Percentiles rank a stretch among this genome's conserved stretches.
Evolutionary conservation across 2,797 vertebrate genomes (phyloP).

Genomic region (Spondyliosoma cantharus): DNA sequence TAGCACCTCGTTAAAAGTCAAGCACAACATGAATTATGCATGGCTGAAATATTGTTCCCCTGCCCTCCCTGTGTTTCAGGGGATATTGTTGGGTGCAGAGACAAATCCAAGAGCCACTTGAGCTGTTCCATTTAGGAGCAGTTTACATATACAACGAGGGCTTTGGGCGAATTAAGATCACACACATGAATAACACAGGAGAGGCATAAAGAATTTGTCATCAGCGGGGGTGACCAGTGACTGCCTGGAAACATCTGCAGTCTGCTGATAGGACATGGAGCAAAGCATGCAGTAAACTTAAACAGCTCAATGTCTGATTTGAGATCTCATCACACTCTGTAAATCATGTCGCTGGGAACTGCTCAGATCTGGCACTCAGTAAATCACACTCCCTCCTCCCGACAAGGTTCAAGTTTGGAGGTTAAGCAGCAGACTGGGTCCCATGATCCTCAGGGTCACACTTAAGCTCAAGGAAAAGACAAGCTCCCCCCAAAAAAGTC

Average conservation of each 20-base stretch:
- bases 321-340: conserved; percentile 54
- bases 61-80: conserved; percentile 47
- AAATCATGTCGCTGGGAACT: conserved; percentile 56
- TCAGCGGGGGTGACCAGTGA: conserved; percentile 21
- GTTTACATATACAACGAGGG: conserved; percentile 56
- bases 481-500: background rate
- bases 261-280: conserved; percentile 47
- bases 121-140: conserved; percentile 52
- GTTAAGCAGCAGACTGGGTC: conserved; percentile 57
- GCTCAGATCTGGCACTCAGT: conserved; percentile 45
- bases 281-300: conserved; percentile 40
- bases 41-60: conserved; percentile 73
- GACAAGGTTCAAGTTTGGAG: conserved; percentile 54
- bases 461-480: conserved; percentile 32
- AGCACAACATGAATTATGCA: conserved; percentile 78
- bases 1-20: conserved; percentile 83
- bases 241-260: conserved; percentile 37
- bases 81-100: conserved; percentile 55
- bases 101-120: conserved; percentile 64
- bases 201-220: conserved; percentile 37
- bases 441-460: conserved; percentile 50
- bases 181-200: conserved; percentile 44
- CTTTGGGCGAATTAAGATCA: conserved; percentile 43
- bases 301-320: conserved; percentile 47
- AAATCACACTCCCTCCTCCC: conserved; percentile 50